Base-by-base conservation (phyloP, 2,113 vertebrate species). In the Excalfactoria chinensis region DNA sequence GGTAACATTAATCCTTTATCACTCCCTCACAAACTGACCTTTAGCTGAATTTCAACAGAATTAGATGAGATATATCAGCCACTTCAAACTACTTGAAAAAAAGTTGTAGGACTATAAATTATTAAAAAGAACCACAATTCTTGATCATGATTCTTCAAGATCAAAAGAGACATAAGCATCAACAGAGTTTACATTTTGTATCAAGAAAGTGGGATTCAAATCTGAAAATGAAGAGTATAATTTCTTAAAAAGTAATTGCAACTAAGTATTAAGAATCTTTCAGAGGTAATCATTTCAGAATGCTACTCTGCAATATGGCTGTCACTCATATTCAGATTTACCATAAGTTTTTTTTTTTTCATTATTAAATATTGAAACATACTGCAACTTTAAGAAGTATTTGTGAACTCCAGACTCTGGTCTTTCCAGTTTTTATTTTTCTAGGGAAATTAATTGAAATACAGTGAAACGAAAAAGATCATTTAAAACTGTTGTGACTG, bases 1-100 rank as follows among this genome's bases (percentile, higher is more conserved):
- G 51, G 51, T 53, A 53, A 96, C 46, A 88, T 94, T 94, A 97
- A 96, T 96, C 87, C 66, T 30, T 58, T 85, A 81, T 90, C 34
- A 16, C 43, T 96, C 70, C 28, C 20, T 86, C 62, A 87, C 81
- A 88, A 90, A 68, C 73, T 95, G 92, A 90, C 81, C 87, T 95
- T 96, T 94, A 67, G n/a, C 75, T 94, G 67, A 81, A 41, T 62
- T 89, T 93, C 76, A 93, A 26, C 28, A 91, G 59, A 90, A 90
- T 49, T 51, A 72, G 67, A 90, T 64, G 68, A 93, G 58, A 81
- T 86, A 85, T 1, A 92, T 58, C 32, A 30, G 62, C 51, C 60
- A 23, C 25, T 86, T 56, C 14, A 35, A 11, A 34, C 32, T 93
- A 59, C 53, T 34, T 83, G 28, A 44, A 1, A 32, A 79, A 32